These are phyloP conservation scores for Ondatra zibethicus DNA, from an alignment of 2,113 vertebrate genomes.

Conservation along the genomic window DNA sequence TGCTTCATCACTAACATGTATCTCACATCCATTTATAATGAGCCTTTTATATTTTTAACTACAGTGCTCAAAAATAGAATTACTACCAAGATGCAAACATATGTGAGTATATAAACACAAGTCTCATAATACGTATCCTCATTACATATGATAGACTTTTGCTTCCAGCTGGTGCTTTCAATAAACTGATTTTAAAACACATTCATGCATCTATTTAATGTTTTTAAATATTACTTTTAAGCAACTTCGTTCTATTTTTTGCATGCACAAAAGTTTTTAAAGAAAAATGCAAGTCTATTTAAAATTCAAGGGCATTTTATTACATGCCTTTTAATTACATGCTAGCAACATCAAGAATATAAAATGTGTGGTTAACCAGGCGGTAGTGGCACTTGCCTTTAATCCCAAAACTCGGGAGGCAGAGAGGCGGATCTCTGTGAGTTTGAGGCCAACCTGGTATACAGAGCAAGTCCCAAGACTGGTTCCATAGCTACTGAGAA, in stretches of 20 bases:
- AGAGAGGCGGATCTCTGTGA: too few relatives aligned
- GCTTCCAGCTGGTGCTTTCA: slow-evolving; percentile 1
- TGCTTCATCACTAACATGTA: slow-evolving; percentile 14
- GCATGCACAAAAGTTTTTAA: not conserved
- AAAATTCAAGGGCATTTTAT: slow-evolving; percentile 12
- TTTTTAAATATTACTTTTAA: slow-evolving; percentile 39
- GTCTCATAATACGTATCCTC: not conserved
- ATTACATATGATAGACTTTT: not conserved
- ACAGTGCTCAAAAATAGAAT: not conserved
- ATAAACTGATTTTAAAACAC: slow-evolving; percentile 32
- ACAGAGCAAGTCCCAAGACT: too few relatives aligned
- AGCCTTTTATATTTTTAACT: slow-evolving; percentile 1
- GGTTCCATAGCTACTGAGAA: too few relatives aligned
- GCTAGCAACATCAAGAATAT: slow-evolving; percentile 3
- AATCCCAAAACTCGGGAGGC: too few relatives aligned
- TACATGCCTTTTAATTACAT: slow-evolving; percentile 21
- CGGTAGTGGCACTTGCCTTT: too few relatives aligned
- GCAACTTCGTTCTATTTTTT: slow-evolving; percentile 36
- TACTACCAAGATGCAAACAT: slow-evolving; percentile 18
- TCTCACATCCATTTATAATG: slow-evolving; percentile 16
- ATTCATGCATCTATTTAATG: not conserved
- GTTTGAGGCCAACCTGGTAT: too few relatives aligned
- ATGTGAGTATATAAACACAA: not conserved
- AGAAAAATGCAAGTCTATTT: slow-evolving; percentile 23
- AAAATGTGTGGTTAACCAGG: not conserved